Evolutionary conservation across 2,797 vertebrate species (phyloP).

Genomic region (Babyrousa celebensis): DNA sequence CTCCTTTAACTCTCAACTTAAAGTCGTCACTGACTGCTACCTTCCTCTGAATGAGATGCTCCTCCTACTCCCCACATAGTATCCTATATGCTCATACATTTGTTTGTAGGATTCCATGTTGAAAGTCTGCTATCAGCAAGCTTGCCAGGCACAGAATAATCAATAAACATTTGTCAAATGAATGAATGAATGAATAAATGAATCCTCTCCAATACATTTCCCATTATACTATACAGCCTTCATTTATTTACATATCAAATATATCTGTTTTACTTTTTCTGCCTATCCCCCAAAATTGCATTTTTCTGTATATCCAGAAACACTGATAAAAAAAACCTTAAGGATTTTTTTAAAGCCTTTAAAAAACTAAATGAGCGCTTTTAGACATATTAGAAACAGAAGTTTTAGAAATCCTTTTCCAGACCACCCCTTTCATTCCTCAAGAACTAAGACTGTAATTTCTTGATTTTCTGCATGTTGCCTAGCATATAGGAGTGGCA

Average conservation of each 20-base stretch:
- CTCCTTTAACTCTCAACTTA: neutral
- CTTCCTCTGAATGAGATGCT: neutral
- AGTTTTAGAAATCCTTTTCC: conserved; percentile 12
- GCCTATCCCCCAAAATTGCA: neutral
- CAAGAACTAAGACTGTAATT: neutral
- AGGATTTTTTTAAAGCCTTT: neutral
- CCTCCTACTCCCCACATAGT: neutral
- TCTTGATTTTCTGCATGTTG: neutral
- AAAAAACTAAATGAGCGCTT: neutral
- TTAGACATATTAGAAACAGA: neutral
- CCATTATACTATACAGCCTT: neutral
- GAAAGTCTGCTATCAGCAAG: conserved; percentile 6
- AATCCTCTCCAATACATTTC: neutral
- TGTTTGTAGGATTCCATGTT: neutral
- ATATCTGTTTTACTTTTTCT: conserved; percentile 45
- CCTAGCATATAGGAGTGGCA: neutral
- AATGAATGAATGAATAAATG: neutral
- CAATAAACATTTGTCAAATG: neutral
- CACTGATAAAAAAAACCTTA: neutral
- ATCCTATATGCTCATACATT: neutral
- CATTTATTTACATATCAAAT: neutral
- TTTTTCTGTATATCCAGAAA: conserved; percentile 36
- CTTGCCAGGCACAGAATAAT: neutral
- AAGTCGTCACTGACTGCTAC: neutral
- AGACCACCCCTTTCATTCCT: neutral